Base-by-base conservation (phyloP, 2,113 vertebrate genomes). In the Martes martes region DNA sequence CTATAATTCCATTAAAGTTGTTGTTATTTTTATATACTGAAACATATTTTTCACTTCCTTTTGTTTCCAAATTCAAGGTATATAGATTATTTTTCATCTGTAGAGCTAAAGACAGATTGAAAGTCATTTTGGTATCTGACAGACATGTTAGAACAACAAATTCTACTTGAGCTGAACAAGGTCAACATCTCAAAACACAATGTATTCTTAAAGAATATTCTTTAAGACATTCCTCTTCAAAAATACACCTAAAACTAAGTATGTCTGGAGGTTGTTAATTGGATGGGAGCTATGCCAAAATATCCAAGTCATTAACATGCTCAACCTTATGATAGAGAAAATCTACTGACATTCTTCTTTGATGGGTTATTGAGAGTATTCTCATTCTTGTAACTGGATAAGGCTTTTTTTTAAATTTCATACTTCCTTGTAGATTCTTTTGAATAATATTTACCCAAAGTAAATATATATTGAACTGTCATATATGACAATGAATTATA, bases 41-140 rank as follows among this genome's bases (percentile, higher is more conserved):
- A 73, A 97, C 24, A 28, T 89, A 50, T 92, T 98, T 97, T 96
- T 98, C 39, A 98, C 95, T 59, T 21, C 36, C 85, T 86, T 7
- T n/a, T 0, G 19, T 94, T 97, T 97, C 42, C 59, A 98, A 98
- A 95, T 91, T 85, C 55, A 98, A 87, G 11, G 47, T 26, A 73
- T 47, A 80, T 71, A 96, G 33, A 81, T 97, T 93, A 82, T 91
- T 95, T 94, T 90, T 74, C 28, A 88, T 67, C 85, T 9, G 79
- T 31, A 94, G 63, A 97, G 61, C 6, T 90, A 83, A 97, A 39
- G 11, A 71, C 2, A 97, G 9, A 95, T 2, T 93, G n/a, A 65
- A 97, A 97, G 96, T 83, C 45, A 91, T 86, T 4, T 94, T 71
- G 94, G 36, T 67, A 47, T 11, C 61, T 89, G 93, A 86, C 61